Evolutionary conservation across 2,797 vertebrate genomes (phyloP), one percentile per base, ranked within the genome.

Genomic region (Petrocephalus schoutedeni): DNA sequence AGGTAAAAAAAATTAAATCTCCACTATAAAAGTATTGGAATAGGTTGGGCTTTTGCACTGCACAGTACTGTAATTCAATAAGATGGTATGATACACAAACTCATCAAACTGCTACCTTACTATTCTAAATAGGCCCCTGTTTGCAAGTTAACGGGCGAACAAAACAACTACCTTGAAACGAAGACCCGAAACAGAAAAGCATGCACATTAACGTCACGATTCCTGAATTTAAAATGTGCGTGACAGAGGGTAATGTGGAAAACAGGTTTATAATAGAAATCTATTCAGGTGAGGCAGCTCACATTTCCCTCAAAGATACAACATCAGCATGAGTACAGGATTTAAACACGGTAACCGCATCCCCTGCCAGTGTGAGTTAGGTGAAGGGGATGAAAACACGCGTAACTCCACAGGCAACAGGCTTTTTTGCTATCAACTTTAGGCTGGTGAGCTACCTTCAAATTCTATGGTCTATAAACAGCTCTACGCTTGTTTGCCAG

Each of bases 361-460:
- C 21, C 3, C 21, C 51, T 54, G 51, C 51, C 51, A 84, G 21
- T 10, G 36, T 49, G 21, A 54, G 82, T 56, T 28, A 84, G 49
- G 45, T 28, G 4, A 23, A 49, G 45, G 19, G 19, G n/a, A 84
- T 54, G 45, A 54, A 84, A 84, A 84, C 74, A 49, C 71, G 45
- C 67, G 0, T 41, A 74, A n/a, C 74, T 49, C 19, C 45, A 10
- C 41, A 80, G 41, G 74, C 41, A 21, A n/a, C 82, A 84, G 82
- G 23, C 82, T 32, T 84, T 84, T 84, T 84, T 84, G n/a, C 82
- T 54, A 84, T 84, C 54, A 84, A 54, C 82, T 28, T 54, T 54
- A 54, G 82, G 82, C n/a, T 54, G 51, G 45, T 84, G 49, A 84
- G 82, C 21, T 84, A 28, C 21, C 51, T 84, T 54, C 51, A 23